Conservation (phyloP, 2,888 invertebrate species). For the Anthrax anthrax region DNA sequence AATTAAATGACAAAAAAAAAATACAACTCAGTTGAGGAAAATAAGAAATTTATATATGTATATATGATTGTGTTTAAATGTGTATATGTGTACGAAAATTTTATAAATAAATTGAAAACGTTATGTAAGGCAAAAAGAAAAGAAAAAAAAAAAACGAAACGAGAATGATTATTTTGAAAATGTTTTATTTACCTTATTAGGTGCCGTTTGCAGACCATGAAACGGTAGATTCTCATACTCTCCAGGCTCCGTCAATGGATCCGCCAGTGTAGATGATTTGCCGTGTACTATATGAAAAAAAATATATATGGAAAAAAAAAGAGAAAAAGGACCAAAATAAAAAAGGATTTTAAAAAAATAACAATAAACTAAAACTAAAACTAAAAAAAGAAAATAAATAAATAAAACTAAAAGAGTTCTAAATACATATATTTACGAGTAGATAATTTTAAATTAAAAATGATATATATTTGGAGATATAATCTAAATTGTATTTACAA, state of each 20-base stretch:
- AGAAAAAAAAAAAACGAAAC: conserved; percentile 5
- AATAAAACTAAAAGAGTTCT: too few species aligned
- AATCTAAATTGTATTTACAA: too few species aligned
- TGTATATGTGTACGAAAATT: too few species aligned
- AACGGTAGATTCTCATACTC: conserved; percentile 92
- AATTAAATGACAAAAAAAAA: too few species aligned
- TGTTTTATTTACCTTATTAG: conserved; percentile 61
- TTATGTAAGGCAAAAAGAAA: conserved; percentile 6
- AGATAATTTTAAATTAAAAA: too few species aligned
- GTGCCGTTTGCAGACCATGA: conserved; percentile 86
- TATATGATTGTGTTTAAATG: too few species aligned
- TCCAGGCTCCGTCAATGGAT: conserved; percentile 66
- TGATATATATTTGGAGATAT: too few species aligned
- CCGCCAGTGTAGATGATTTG: conserved; percentile 38
- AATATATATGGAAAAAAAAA: conserved; percentile 3
- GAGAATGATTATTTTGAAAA: not conserved
- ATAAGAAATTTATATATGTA: too few species aligned
- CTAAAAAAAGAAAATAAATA: too few species aligned
- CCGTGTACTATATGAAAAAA: conserved; percentile 26
- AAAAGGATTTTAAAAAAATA: not conserved
- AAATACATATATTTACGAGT: not conserved
- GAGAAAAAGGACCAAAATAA: not conserved
- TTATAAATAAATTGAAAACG: too few species aligned
- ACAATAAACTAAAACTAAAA: too few species aligned
- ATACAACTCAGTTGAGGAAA: too few species aligned